Evolutionary conservation across 2,888 invertebrate species (phyloP).

Genomic region (Metopia argyrocephala): DNA sequence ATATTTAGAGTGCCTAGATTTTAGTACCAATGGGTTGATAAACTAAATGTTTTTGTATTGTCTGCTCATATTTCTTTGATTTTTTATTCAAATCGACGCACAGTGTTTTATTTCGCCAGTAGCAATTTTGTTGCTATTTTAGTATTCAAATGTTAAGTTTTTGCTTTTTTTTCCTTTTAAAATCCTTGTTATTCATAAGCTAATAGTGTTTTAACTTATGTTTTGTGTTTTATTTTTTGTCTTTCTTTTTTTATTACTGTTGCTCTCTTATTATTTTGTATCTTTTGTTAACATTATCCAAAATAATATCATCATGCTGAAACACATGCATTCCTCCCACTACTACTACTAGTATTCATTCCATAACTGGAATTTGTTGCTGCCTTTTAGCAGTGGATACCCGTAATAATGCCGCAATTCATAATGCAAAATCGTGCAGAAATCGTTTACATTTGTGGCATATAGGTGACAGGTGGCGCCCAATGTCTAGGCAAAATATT

Average conservation of each 20-base stretch:
- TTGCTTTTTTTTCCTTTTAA: neutral
- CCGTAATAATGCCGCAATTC: conserved; percentile 30
- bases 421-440: conserved; percentile 60
- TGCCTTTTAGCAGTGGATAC: neutral
- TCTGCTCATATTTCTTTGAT: no score
- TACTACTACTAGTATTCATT: neutral
- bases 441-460: conserved; percentile 35
- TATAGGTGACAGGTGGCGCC: conserved; percentile 63
- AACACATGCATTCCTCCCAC: conserved; percentile 1
- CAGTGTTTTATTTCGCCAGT: no score
- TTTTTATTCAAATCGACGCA: no score
- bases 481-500: conserved; percentile 41
- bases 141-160: conserved; percentile 8
- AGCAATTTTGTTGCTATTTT: neutral
- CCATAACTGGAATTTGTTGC: neutral
- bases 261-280: neutral
- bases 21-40: no score
- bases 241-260: neutral
- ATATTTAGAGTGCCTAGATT: no score
- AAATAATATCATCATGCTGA: conserved; percentile 26
- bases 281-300: conserved; percentile 43
- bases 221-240: conserved; percentile 32
- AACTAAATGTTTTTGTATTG: no score
- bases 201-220: conserved; percentile 59
- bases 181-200: conserved; percentile 11